Percentiles rank a stretch among this genome's conserved stretches.
These are phyloP conservation scores for Momotus momota DNA, from an alignment of 2,797 vertebrate genomes.

Conservation along the genomic window DNA sequence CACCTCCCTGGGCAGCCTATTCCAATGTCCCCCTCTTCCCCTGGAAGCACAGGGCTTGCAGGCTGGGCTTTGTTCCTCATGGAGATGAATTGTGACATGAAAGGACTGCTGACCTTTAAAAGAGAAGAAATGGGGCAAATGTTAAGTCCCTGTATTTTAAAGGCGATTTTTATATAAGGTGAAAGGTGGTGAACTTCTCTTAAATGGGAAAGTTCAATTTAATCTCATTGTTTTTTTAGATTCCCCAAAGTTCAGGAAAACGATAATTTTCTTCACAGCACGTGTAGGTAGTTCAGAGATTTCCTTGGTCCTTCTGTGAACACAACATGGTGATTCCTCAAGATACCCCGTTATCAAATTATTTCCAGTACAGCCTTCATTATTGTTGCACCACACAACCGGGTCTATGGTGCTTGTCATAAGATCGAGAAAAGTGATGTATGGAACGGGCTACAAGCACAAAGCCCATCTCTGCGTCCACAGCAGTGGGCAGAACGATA, in stretches of 20 bases:
- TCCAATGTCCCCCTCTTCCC: not conserved
- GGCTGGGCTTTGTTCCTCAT: not conserved
- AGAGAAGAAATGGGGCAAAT: not conserved
- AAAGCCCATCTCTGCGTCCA: not conserved
- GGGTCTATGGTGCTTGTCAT: not conserved
- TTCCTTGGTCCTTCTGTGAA: not conserved
- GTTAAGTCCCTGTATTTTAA: not conserved
- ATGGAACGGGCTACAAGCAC: not conserved
- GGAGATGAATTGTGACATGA: not conserved
- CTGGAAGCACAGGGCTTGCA: not conserved
- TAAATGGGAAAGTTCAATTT: not conserved
- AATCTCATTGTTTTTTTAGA: not conserved
- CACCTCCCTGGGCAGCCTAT: no score
- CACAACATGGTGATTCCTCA: not conserved
- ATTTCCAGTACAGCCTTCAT: not conserved
- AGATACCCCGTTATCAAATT: not conserved
- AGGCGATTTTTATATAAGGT: not conserved
- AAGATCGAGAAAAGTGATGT: not conserved
- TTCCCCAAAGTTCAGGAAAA: not conserved
- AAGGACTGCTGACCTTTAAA: constrained; percentile 1
- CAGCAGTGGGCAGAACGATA: not conserved
- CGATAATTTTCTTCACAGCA: fast-evolving
- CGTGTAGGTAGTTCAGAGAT: fast-evolving
- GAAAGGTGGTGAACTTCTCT: not conserved
- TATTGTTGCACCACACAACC: not conserved